Evolutionary conservation across 2,797 vertebrate genomes (phyloP).

Genomic region (Salmo trutta): DNA sequence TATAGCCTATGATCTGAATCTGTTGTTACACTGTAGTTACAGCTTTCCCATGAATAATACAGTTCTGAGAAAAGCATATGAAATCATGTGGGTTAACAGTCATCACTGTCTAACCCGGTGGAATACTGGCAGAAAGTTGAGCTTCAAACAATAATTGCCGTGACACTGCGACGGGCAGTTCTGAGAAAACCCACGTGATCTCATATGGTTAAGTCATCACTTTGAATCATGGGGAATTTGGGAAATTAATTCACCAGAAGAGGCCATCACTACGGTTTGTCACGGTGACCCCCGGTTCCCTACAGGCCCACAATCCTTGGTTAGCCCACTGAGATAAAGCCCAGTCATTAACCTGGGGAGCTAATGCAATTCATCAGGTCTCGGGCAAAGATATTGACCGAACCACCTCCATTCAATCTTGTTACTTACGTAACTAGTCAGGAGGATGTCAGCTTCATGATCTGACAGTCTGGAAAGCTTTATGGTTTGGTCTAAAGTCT

Average conservation of each 20-base stretch:
- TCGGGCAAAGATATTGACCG: not conserved
- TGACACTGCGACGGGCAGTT: no score
- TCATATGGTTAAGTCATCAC: no score
- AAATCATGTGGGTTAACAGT: no score
- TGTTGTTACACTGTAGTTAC: no score
- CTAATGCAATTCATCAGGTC: no score
- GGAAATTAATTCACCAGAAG: no score
- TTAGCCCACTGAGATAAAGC: not conserved
- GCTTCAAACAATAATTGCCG: no score
- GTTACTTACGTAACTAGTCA: conserved; percentile 42
- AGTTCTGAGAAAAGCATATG: not conserved
- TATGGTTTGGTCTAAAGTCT: accelerated
- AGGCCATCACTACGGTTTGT: not conserved
- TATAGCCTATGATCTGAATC: not conserved
- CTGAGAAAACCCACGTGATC: no score
- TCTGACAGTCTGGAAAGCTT: accelerated
- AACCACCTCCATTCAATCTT: not conserved
- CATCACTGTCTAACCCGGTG: no score
- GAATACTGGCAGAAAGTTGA: no score
- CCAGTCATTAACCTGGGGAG: not conserved
- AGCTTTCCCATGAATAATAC: not conserved
- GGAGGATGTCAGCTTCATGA: accelerated
- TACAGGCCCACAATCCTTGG: no score
- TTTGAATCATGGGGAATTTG: no score
- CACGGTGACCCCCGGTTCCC: not conserved